Evolutionary conservation across 2,888 invertebrate genomes (phyloP).

Genomic region (Toxonevra muliebris): DNA sequence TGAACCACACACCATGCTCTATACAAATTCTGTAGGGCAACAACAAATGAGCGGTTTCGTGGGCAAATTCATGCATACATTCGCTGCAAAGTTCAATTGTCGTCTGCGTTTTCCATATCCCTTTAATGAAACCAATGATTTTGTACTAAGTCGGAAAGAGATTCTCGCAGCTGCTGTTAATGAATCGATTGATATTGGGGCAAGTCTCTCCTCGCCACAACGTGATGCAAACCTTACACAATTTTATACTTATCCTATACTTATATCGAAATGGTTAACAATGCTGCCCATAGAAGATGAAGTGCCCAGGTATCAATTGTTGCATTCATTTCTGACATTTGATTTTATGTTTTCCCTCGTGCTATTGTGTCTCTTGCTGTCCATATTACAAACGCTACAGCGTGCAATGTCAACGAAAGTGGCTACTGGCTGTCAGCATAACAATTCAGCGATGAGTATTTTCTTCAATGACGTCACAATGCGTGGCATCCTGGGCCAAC

Average conservation of each 20-base stretch:
- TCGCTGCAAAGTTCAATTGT: constrained; percentile 18
- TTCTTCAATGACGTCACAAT: constrained; percentile 13
- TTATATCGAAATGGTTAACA: constrained; percentile 31
- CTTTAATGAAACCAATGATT: constrained; percentile 11
- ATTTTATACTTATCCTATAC: constrained; percentile 37
- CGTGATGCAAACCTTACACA: background rate
- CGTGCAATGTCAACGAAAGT: no score
- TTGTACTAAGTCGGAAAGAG: background rate
- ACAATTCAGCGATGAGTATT: background rate
- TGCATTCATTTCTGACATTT: background rate
- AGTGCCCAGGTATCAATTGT: constrained; percentile 1
- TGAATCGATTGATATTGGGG: background rate
- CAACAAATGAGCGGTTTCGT: constrained; percentile 16
- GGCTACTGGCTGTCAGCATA: no score
- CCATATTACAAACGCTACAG: no score
- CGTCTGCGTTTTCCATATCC: constrained; percentile 2
- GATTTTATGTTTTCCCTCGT: no score
- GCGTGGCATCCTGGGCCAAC: constrained; percentile 15
- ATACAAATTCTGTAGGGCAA: constrained; percentile 1
- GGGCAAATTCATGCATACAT: constrained; percentile 16
- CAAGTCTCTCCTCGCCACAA: background rate
- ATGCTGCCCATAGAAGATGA: constrained; percentile 29
- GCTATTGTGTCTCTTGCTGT: no score
- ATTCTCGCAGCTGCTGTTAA: constrained; percentile 28
- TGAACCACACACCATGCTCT: constrained; percentile 21